Evolutionary conservation across 2,888 invertebrate genomes (phyloP).

Genomic region (Antitype chi): DNA sequence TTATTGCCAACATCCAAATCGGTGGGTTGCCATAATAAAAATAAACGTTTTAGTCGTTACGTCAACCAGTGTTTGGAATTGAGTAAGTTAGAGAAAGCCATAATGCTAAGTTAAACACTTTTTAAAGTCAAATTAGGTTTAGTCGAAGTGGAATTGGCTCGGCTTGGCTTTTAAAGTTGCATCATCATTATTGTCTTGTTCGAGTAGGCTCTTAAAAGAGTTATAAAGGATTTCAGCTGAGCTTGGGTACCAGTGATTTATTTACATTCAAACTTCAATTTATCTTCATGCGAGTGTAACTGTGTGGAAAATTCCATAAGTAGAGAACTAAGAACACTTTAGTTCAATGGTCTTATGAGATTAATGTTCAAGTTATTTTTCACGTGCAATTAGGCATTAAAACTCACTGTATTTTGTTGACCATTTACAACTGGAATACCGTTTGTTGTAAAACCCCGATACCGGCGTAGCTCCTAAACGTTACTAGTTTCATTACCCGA

Average conservation of each 20-base stretch:
- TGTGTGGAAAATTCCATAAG: slow-evolving; percentile 18
- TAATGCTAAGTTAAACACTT: slow-evolving; percentile 70
- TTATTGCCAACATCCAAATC: slow-evolving; percentile 65
- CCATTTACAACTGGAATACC: slow-evolving; percentile 16
- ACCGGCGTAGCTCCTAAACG: slow-evolving; percentile 38
- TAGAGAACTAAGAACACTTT: slow-evolving; percentile 25
- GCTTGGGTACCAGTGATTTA: slow-evolving; percentile 50
- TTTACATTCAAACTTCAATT: slow-evolving; percentile 43
- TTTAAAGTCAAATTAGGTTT: slow-evolving; percentile 68
- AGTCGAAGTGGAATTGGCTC: slow-evolving; percentile 54
- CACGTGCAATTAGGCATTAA: slow-evolving; percentile 22
- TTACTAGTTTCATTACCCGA: slow-evolving; percentile 55
- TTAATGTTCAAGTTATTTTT: slow-evolving; percentile 20
- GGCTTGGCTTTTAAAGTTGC: slow-evolving; percentile 65
- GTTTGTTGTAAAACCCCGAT: slow-evolving; percentile 1
- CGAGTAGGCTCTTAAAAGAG: slow-evolving; percentile 46
- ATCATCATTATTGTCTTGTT: slow-evolving; percentile 66
- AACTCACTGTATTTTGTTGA: slow-evolving; percentile 23
- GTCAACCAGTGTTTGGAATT: slow-evolving; percentile 68
- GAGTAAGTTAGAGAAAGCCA: slow-evolving; percentile 67
- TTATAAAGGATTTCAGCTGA: slow-evolving; percentile 41
- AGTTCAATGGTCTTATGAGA: slow-evolving; percentile 7
- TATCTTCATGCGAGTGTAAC: slow-evolving; percentile 35
- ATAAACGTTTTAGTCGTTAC: slow-evolving; percentile 71
- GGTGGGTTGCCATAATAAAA: slow-evolving; percentile 70